Conservation (phyloP, 2,797 vertebrate species). For the Vultur gryphus region DNA sequence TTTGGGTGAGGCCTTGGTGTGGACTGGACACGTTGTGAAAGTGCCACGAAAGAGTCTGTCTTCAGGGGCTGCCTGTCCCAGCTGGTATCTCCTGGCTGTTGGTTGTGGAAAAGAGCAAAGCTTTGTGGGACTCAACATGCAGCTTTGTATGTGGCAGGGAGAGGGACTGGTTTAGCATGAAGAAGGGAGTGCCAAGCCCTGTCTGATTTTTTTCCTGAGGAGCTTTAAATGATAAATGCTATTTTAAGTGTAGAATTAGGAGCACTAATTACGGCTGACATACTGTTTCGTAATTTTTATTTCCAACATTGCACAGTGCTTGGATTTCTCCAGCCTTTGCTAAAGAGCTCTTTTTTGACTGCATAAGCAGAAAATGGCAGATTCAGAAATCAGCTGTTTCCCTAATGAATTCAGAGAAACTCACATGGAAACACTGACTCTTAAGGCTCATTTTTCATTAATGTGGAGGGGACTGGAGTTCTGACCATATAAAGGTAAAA, state of each 20-base stretch:
- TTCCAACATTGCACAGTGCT: neutral
- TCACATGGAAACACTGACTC: constrained; percentile 23
- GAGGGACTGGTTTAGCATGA: neutral
- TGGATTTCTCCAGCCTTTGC: constrained; percentile 18
- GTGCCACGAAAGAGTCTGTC: neutral
- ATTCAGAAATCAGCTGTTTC: constrained; percentile 65
- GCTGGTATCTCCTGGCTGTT: neutral
- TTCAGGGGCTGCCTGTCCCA: neutral
- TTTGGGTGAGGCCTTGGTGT: neutral
- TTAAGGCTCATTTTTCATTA: constrained; percentile 45
- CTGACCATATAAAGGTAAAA: constrained; percentile 41
- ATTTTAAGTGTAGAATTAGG: neutral
- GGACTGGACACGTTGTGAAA: neutral
- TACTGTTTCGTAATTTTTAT: constrained; percentile 15
- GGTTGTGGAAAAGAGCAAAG: neutral
- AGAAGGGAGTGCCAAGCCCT: neutral
- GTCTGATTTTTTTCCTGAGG: neutral
- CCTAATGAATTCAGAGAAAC: constrained; percentile 37
- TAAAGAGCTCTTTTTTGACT: neutral
- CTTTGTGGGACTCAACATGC: accelerated
- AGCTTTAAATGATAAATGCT: neutral
- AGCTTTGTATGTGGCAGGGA: neutral
- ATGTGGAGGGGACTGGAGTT: neutral
- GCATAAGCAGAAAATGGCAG: constrained; percentile 53
- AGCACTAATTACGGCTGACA: neutral